These are phyloP conservation scores for Sesamia nonagrioides DNA, from an alignment of 1,140 invertebrate species.

Conservation along the genomic window DNA sequence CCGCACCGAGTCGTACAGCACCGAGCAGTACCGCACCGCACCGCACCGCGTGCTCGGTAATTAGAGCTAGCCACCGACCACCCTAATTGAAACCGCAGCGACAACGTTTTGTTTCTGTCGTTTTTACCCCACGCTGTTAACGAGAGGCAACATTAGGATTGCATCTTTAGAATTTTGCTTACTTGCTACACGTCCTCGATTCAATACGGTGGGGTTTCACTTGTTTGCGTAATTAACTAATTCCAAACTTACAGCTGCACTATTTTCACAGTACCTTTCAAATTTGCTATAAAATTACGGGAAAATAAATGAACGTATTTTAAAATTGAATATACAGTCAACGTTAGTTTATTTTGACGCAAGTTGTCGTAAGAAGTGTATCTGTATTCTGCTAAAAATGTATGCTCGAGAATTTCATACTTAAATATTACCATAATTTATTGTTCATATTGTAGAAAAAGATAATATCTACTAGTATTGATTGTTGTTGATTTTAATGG, in stretches of 20 bases:
- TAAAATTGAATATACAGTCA: background rate
- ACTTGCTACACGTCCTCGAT: constrained; percentile 24
- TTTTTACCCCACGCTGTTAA: constrained; percentile 52
- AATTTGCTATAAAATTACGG: background rate
- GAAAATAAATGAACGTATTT: background rate
- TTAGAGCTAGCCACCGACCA: constrained; percentile 56
- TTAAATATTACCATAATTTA: too few species aligned
- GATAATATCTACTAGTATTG: too few species aligned
- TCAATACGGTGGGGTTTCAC: constrained; percentile 25
- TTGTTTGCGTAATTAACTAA: constrained; percentile 32
- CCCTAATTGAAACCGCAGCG: constrained; percentile 72
- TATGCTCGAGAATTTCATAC: too few species aligned
- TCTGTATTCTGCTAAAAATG: too few species aligned
- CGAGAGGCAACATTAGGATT: constrained; percentile 48
- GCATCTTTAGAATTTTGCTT: constrained; percentile 43
- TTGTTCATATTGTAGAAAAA: too few species aligned
- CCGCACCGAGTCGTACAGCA: background rate
- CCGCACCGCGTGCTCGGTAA: constrained; percentile 46
- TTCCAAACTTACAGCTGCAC: background rate
- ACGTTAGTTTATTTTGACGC: background rate
- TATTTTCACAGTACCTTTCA: background rate
- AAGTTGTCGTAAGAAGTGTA: too few species aligned
- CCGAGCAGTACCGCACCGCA: background rate
- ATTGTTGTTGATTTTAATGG: too few species aligned
- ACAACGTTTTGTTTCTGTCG: constrained; percentile 53